Base-by-base conservation (phyloP, 2,888 invertebrate species). In the Cosmia pyralina region DNA sequence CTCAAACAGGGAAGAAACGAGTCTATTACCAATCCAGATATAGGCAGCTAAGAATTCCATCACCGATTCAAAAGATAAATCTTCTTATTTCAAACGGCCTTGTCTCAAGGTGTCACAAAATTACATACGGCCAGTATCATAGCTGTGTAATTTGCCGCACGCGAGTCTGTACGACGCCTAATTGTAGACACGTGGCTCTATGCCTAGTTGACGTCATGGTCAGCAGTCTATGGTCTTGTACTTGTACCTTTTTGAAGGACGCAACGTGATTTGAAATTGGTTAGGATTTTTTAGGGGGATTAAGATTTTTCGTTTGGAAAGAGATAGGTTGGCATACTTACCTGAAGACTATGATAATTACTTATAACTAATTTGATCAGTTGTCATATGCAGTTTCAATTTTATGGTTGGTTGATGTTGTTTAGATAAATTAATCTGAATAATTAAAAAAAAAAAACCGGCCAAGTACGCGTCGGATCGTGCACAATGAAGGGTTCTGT, bases 41-140 rank as follows among this genome's bases (percentile, higher is more conserved):
- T 4, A 38, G 38, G 38, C 38, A 38, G 38, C 38, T 38, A 38
- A 38, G 59, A 28, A 66, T 66, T 5, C 28, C 22, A n/a, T n/a
- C 71, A 22, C 5, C 4, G 38, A 75, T 72, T 72, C 58, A 53
- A 75, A 71, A 11, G 28, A 72, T 72, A 55, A 17, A 74, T 44
- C 75, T 55, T 80, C 76, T 73, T 34, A 57, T 50, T 34, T 0
- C 22, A 53, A 53, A 28, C n/a, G 85, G 86, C 88, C 88, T 88
- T 88, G 88, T 58, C 79, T 85, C 88, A 89, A 89, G 88, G 88
- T 82, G 85, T 77, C 52, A 74, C 79, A 77, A 84, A 82, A 87
- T 88, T 82, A 85, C 68, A 87, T 55, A 78, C 72, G 28, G 48
- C 53, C 60, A 44, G 57, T 68, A 72, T 70, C 62, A 64, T 48